phyloP scores from a whole-genome alignment of 2,113 vertebrate genomes.

The Montifringilla adamsi region DNA sequence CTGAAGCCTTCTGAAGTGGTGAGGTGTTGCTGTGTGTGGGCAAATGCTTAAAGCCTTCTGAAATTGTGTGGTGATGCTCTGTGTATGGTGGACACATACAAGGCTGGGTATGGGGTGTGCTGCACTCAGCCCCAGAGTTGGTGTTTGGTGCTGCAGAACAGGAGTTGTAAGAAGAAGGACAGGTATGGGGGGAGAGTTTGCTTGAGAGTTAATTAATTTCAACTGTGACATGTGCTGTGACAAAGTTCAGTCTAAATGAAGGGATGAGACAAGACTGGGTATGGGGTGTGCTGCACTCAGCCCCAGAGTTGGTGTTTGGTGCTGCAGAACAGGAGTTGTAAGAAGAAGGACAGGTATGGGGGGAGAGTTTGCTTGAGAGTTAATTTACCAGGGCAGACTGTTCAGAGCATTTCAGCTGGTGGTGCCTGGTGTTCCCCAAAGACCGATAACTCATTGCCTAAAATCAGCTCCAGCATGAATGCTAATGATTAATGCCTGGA shows the following conservation, averaged over 20 bases:
- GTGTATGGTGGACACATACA: not conserved
- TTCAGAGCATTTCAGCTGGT: conserved; percentile 4
- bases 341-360: not conserved
- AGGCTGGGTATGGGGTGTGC: no score
- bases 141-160: no score
- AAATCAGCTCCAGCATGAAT: conserved; percentile 22
- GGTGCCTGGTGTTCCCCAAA: not conserved
- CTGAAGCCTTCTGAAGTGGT: not conserved
- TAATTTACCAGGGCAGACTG: conserved; percentile 15
- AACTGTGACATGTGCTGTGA: not conserved
- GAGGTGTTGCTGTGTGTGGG: not conserved
- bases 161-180: no score
- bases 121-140: no score
- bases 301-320: accelerated
- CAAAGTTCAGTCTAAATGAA: not conserved
- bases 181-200: no score
- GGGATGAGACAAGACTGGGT: accelerated
- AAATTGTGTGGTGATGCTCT: not conserved
- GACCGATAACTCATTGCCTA: not conserved
- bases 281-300: not conserved
- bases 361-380: not conserved
- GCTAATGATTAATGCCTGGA: conserved; percentile 34
- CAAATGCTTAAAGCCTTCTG: not conserved
- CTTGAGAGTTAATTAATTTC: no score
- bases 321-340: not conserved